A percentile compares a stretch with the other conserved stretches of the same genome.
Evolutionary conservation across 2,888 invertebrate species (phyloP).

Genomic region (Polydrusus tereticollis): DNA sequence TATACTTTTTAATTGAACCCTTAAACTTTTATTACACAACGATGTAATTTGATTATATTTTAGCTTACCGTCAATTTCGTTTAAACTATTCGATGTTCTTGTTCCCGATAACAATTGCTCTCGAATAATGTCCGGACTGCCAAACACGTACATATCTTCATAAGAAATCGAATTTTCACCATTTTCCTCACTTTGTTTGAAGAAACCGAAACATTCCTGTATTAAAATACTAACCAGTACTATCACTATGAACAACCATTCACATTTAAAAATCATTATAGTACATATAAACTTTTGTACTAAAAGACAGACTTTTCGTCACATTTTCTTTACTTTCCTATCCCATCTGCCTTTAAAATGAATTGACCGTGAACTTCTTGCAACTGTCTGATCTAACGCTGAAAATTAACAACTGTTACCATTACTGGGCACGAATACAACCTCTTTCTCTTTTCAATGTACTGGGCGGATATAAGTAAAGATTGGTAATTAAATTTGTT

Average conservation of each 20-base stretch:
- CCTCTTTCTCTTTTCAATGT: neutral
- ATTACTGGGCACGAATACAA: neutral
- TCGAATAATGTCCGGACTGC: neutral
- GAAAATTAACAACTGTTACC: neutral
- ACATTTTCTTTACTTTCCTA: neutral
- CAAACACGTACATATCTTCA: neutral
- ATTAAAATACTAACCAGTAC: neutral
- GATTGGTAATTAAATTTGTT: no score
- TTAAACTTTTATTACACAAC: no score
- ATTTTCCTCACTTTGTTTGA: neutral
- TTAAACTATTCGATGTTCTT: no score
- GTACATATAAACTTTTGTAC: neutral
- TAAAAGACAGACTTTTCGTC: neutral
- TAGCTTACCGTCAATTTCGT: no score
- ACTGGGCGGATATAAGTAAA: neutral
- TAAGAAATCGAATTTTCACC: neutral
- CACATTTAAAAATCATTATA: constrained; percentile 2
- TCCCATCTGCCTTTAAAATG: neutral
- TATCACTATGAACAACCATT: neutral
- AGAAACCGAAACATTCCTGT: neutral
- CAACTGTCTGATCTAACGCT: neutral
- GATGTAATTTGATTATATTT: no score
- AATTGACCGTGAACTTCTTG: neutral
- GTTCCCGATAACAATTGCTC: neutral
- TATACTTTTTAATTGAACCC: no score